Percentiles rank a stretch among this genome's conserved stretches.
These are phyloP conservation scores for Pogonocherus hispidulus DNA, from an alignment of 2,888 invertebrate genomes.

Conservation along the genomic window DNA sequence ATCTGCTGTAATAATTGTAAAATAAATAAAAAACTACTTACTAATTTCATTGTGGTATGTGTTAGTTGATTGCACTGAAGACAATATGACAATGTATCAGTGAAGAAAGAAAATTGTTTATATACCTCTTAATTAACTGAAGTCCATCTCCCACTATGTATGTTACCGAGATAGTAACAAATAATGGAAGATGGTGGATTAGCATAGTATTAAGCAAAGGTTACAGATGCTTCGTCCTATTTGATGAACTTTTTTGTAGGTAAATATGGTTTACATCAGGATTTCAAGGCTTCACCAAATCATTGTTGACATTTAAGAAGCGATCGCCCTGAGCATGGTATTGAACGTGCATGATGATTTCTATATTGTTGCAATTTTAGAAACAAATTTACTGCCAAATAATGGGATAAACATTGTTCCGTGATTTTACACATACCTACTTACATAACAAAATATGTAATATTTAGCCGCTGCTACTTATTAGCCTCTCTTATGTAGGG, in stretches of 20 bases:
- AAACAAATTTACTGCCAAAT: neutral
- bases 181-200: conserved; percentile 21
- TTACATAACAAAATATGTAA: too few species aligned
- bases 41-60: conserved; percentile 17
- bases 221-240: conserved; percentile 23
- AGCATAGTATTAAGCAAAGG: conserved; percentile 26
- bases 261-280: conserved; percentile 9
- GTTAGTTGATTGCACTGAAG: conserved; percentile 5
- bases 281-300: conserved; percentile 19
- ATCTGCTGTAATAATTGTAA: too few species aligned
- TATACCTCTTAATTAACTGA: conserved; percentile 16
- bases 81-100: conserved; percentile 4
- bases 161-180: neutral
- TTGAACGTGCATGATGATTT: neutral
- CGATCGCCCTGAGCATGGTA: neutral
- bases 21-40: conserved; percentile 16
- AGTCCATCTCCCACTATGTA: neutral
- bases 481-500: too few species aligned
- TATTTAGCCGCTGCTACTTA: too few species aligned
- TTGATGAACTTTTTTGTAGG: conserved; percentile 10
- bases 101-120: conserved; percentile 3
- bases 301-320: conserved; percentile 23
- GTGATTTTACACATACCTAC: too few species aligned
- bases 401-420: too few species aligned
- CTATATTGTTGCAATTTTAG: neutral